These are phyloP conservation scores for Hirudo medicinalis DNA, from an alignment of 1,140 invertebrate species.

Conservation along the genomic window DNA sequence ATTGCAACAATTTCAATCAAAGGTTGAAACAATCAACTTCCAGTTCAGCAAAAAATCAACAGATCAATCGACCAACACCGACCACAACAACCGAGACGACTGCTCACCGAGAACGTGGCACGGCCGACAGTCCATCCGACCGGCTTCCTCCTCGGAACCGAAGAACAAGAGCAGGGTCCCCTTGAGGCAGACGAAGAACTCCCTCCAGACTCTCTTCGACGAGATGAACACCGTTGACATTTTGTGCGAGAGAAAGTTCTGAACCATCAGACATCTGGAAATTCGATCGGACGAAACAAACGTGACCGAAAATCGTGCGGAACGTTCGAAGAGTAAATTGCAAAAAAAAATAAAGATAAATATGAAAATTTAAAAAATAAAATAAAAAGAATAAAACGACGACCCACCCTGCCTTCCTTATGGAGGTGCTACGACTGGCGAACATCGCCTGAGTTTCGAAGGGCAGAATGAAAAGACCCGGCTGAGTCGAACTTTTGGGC, in stretches of 20 bases:
- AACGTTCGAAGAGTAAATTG: not conserved
- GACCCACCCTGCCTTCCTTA: conserved; percentile 85
- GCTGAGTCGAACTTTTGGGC: not conserved
- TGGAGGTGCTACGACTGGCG: conserved; percentile 80
- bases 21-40: too few species aligned
- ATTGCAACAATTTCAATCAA: too few species aligned
- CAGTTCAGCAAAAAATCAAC: too few species aligned
- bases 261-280: conserved; percentile 82
- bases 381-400: not conserved
- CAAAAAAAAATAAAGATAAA: too few species aligned
- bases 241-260: conserved; percentile 91
- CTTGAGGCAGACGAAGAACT: conserved; percentile 94
- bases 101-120: conserved; percentile 36
- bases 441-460: conserved; percentile 53
- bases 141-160: conserved; percentile 22
- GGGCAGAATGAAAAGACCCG: conserved; percentile 26
- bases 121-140: conserved; percentile 40
- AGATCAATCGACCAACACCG: too few species aligned
- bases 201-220: conserved; percentile 86
- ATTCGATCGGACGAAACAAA: not conserved
- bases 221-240: conserved; percentile 84
- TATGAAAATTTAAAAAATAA: too few species aligned
- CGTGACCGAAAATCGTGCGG: too few species aligned
- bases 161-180: conserved; percentile 92
- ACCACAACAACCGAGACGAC: not conserved